Evolutionary conservation across 1,140 invertebrate genomes (phyloP).

Genomic region (Cydia fagiglandana): DNA sequence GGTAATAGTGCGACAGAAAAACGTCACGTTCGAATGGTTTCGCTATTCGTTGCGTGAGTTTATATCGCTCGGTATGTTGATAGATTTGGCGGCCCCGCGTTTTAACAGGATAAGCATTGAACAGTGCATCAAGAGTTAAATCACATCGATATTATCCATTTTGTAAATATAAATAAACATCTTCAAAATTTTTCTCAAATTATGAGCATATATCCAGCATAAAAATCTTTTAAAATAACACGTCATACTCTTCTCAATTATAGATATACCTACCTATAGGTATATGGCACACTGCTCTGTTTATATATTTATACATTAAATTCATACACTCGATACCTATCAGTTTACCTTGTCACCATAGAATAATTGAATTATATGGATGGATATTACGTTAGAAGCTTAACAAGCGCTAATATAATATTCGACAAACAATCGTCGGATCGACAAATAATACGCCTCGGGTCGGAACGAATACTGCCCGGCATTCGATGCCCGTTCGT

Average conservation of each 20-base stretch:
- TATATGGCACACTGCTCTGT: slow-evolving; percentile 75
- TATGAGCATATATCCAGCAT: slow-evolving; percentile 77
- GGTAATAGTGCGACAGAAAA: background rate
- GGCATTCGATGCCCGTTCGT: slow-evolving; percentile 59
- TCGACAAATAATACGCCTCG: slow-evolving; percentile 51
- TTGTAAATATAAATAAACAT: slow-evolving; percentile 76
- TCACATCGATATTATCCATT: slow-evolving; percentile 54
- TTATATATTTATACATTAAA: slow-evolving; percentile 71
- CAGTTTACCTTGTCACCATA: slow-evolving; percentile 78
- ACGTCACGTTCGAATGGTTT: background rate
- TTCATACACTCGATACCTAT: slow-evolving; percentile 69
- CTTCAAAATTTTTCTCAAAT: slow-evolving; percentile 76
- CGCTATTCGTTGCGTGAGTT: no score
- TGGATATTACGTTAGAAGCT: slow-evolving; percentile 76
- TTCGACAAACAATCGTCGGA: slow-evolving; percentile 61
- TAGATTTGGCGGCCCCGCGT: slow-evolving; percentile 1
- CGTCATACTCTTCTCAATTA: slow-evolving; percentile 68
- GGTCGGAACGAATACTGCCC: slow-evolving; percentile 45
- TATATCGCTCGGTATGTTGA: background rate
- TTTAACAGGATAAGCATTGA: slow-evolving; percentile 44
- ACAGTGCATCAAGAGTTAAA: slow-evolving; percentile 51
- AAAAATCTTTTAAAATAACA: slow-evolving; percentile 77
- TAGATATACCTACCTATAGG: slow-evolving; percentile 56
- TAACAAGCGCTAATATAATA: slow-evolving; percentile 69
- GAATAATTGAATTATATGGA: slow-evolving; percentile 79